Evolutionary conservation across 1,140 invertebrate species (phyloP).

Genomic region (Pseudomyrmex sp.): DNA sequence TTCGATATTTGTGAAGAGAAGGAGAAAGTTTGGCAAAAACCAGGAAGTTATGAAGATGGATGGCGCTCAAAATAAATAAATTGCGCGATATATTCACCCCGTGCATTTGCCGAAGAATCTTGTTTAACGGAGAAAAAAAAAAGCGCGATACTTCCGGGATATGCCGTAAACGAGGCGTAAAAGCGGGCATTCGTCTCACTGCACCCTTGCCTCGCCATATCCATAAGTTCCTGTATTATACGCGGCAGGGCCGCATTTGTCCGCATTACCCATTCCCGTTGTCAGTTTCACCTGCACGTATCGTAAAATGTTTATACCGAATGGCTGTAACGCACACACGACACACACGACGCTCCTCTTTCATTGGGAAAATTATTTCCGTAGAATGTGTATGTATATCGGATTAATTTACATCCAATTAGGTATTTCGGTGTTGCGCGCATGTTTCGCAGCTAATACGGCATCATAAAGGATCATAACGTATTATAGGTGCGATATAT

Average conservation of each 20-base stretch:
- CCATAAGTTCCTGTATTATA: slow-evolving; percentile 52
- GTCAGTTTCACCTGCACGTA: slow-evolving; percentile 1
- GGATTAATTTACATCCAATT: slow-evolving; percentile 49
- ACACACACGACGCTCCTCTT: neutral
- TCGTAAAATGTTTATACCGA: slow-evolving; percentile 16
- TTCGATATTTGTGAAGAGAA: slow-evolving; percentile 6
- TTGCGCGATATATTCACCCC: neutral
- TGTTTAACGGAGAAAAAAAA: neutral
- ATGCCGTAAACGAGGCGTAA: slow-evolving; percentile 35
- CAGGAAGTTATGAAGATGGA: slow-evolving; percentile 6
- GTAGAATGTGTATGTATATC: neutral
- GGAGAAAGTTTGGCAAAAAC: slow-evolving; percentile 2
- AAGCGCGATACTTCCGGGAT: neutral
- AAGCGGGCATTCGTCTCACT: slow-evolving; percentile 40
- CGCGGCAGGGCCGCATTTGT: slow-evolving; percentile 39
- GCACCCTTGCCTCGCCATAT: neutral
- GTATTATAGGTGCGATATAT: slow-evolving; percentile 37
- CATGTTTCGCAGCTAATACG: slow-evolving; percentile 7
- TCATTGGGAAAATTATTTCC: neutral
- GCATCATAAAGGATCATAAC: slow-evolving; percentile 36
- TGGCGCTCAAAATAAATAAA: slow-evolving; percentile 7
- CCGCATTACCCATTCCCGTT: slow-evolving; percentile 29
- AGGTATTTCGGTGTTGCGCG: slow-evolving; percentile 7
- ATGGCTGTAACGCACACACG: neutral
- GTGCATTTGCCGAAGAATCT: neutral